phyloP scores from a whole-genome alignment of 2,888 invertebrate genomes.

The Xylocampa areola region DNA sequence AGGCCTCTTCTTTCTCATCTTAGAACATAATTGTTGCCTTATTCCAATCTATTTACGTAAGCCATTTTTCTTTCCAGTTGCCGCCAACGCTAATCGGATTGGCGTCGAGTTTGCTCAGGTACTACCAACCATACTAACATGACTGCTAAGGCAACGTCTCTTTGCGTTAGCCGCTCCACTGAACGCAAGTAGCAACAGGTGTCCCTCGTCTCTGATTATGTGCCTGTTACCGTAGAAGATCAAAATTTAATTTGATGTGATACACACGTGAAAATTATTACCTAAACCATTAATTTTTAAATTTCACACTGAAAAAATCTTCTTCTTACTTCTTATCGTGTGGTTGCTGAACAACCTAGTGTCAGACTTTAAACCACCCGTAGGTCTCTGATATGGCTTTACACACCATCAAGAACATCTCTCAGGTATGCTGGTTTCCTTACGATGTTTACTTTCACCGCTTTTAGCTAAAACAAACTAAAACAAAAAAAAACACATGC shows the following conservation, averaged over 20 bases:
- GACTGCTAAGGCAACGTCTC: slow-evolving; percentile 12
- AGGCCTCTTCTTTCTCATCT: background rate
- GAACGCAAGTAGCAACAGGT: slow-evolving; percentile 43
- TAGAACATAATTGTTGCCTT: slow-evolving; percentile 10
- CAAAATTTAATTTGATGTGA: background rate
- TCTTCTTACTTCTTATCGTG: no score
- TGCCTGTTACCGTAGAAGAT: background rate
- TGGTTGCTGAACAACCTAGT: no score
- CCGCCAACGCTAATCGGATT: slow-evolving; percentile 35
- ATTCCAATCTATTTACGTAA: slow-evolving; percentile 26
- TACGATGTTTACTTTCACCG: no score
- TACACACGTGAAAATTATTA: background rate
- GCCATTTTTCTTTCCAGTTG: slow-evolving; percentile 12
- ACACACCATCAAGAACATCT: no score
- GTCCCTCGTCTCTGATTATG: slow-evolving; percentile 1
- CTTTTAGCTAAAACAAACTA: no score
- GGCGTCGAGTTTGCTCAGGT: slow-evolving; percentile 17
- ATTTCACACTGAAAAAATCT: no score
- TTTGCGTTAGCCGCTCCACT: slow-evolving; percentile 25
- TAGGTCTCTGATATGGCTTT: no score
- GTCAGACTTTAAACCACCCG: no score
- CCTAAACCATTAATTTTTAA: no score
- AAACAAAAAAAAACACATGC: no score
- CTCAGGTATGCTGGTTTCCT: no score
- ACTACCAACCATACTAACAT: slow-evolving; percentile 36